Conservation (phyloP, 2,113 vertebrate species). For the Pantherophis guttatus region DNA sequence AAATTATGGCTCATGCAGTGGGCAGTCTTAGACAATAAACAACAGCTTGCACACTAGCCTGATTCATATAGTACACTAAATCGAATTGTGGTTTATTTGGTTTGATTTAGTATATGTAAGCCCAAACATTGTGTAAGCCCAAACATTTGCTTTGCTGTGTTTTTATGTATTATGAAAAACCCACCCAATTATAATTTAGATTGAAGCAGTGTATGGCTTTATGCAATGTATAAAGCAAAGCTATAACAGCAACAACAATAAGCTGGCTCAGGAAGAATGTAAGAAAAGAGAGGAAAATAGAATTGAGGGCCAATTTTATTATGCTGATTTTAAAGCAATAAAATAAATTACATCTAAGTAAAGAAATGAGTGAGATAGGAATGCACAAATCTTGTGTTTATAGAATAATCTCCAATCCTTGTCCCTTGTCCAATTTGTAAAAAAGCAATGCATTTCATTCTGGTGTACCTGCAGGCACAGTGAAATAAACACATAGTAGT, state of each 20-base stretch:
- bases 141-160: not conserved
- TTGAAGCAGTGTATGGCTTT: not conserved
- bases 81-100: not conserved
- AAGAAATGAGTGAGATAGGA: not conserved
- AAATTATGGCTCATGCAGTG: constrained; percentile 25
- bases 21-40: constrained; percentile 23
- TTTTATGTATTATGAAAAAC: not conserved
- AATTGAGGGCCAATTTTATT: not conserved
- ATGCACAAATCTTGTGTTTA: not conserved
- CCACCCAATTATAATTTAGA: not conserved
- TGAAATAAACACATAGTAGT: not conserved
- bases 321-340: not conserved
- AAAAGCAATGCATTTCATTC: not conserved
- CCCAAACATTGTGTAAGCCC: not conserved
- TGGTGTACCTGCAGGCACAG: not conserved
- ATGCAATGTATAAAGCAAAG: not conserved
- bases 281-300: not conserved
- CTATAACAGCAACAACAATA: not conserved
- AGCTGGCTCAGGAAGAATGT: not conserved
- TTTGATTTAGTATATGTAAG: not conserved
- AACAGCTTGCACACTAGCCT: not conserved
- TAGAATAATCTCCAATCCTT: not conserved
- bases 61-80: not conserved
- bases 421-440: not conserved
- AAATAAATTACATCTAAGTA: not conserved